phyloP scores from a whole-genome alignment of 2,888 invertebrate species.

The Habrosyne pyritoides region DNA sequence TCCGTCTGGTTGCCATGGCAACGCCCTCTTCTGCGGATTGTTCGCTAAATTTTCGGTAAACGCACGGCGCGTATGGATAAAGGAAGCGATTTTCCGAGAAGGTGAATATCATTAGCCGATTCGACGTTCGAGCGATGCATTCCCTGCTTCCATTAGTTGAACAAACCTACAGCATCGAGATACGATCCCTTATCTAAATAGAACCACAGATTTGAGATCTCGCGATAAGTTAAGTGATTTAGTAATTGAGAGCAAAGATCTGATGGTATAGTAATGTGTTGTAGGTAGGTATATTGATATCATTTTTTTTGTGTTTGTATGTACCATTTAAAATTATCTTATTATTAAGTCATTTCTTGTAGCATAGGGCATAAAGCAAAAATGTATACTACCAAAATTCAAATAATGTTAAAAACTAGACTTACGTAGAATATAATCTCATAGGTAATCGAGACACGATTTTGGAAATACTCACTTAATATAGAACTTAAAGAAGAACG shows the following conservation, averaged over 20 bases:
- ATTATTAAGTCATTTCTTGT: no score
- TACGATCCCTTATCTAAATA: conserved; percentile 19
- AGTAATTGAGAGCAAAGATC: neutral
- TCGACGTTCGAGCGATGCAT: conserved; percentile 40
- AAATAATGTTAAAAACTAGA: neutral
- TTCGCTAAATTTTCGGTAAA: conserved; percentile 73
- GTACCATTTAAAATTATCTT: no score
- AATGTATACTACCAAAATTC: neutral
- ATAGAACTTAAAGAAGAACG: neutral
- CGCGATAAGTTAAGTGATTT: conserved; percentile 3
- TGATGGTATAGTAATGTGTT: neutral
- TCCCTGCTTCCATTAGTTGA: conserved; percentile 54
- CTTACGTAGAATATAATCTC: no score
- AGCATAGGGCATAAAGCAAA: no score
- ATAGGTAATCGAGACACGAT: neutral
- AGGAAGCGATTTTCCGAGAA: conserved; percentile 78
- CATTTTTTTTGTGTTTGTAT: no score
- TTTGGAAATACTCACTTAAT: neutral
- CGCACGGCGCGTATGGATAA: conserved; percentile 71
- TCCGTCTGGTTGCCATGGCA: conserved; percentile 73
- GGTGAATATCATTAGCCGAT: conserved; percentile 80
- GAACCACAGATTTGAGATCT: neutral
- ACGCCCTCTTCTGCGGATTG: conserved; percentile 67
- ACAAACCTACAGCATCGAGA: conserved; percentile 38
- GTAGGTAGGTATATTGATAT: no score